Percentiles rank a stretch among this genome's conserved stretches.
These are phyloP conservation scores for Chloropsis hardwickii DNA, from an alignment of 2,113 vertebrate species.

Conservation along the genomic window DNA sequence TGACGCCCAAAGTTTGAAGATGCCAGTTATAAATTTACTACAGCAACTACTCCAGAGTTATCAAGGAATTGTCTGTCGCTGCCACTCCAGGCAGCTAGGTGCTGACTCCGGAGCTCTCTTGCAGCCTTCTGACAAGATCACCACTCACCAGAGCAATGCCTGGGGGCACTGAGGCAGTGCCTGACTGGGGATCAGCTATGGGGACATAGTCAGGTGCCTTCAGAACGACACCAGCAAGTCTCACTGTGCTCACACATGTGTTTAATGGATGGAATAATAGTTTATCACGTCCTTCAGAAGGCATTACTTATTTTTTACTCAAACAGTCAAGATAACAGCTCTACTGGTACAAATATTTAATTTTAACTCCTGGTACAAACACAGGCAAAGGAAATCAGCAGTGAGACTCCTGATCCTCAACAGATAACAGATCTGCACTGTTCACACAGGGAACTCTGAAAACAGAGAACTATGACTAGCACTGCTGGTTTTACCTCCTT, in stretches of 20 bases:
- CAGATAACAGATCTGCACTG: not conserved
- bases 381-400: not conserved
- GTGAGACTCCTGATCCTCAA: not conserved
- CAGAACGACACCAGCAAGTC: not conserved
- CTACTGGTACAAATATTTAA: not conserved
- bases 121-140: not conserved
- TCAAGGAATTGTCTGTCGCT: not conserved
- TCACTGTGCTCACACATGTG: not conserved
- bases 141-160: not conserved
- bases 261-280: not conserved
- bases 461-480: not conserved
- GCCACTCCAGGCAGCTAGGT: not conserved
- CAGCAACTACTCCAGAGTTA: not conserved
- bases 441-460: not conserved
- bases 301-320: not conserved
- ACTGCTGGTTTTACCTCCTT: not conserved
- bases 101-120: not conserved
- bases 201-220: not conserved
- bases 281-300: not conserved
- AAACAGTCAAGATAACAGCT: not conserved
- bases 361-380: not conserved
- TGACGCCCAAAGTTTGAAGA: not conserved
- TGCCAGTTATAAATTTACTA: rapidly evolving
- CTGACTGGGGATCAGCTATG: not conserved
- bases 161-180: not conserved